Base-by-base conservation (phyloP, 2,797 vertebrate genomes). In the Lagodon rhomboides region DNA sequence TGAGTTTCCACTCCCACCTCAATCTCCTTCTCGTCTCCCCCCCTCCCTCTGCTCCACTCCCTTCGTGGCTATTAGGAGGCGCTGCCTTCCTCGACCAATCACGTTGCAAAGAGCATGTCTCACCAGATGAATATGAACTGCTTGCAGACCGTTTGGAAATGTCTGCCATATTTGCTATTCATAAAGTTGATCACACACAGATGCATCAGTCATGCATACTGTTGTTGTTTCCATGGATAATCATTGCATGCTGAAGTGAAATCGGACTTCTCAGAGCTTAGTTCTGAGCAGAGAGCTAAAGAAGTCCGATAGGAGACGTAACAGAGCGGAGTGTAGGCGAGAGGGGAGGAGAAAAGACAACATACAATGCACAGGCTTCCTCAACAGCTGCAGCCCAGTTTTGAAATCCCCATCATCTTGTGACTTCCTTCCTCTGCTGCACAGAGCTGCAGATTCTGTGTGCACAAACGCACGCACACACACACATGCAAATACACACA, bases 381-480 rank as follows among this genome's bases (percentile, higher is more conserved):
- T 93, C 92, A 94, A 94, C 94, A 95, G 93, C 94, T 95, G 94
- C 93, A 91, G 92, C 92, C 82, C 78, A 86, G 91, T 94, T 94
- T 92, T 93, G 92, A 95, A 95, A 94, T 93, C 92, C 93, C 93
- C 92, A 88, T 91, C 92, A 85, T 93, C 94, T 95, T 93, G 94
- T 94, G 94, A 95, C 93, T 95, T 95, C 94, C 94, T 95, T 94
- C 93, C 94, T 93, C 87, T 88, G 90, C 87, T 90, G 90, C 89
- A 89, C 72, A 87, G 76, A 80, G 88, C 87, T 92, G 86, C 93
- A 90, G 78, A 89, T 71, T 84, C 55, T 77, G 70, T 66, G 78
- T 82, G 84, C 89, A 82, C 80, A 84, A 59, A 80, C 78, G 62
- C 66, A 38, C 38, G 43, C 27, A 47, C 65, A 27, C 12, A 41